These are phyloP conservation scores for Tragelaphus eurycerus DNA, from an alignment of 2,797 vertebrate species.

Conservation along the genomic window DNA sequence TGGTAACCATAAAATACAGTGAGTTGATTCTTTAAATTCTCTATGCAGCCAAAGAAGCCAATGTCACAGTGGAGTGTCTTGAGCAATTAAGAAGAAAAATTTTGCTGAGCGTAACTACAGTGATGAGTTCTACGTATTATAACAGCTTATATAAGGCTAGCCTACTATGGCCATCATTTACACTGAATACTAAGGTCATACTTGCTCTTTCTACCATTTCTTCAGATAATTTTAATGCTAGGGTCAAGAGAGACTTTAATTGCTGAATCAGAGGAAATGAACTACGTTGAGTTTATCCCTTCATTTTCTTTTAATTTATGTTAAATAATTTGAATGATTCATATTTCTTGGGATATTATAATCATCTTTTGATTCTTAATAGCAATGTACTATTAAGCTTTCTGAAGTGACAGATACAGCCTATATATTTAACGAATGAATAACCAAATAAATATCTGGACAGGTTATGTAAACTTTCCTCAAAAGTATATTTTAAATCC, in stretches of 20 bases:
- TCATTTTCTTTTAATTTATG: not conserved
- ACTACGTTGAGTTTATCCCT: not conserved
- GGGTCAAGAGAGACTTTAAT: not conserved
- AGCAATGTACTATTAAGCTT: not conserved
- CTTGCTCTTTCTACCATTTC: not conserved
- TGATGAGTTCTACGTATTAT: not conserved
- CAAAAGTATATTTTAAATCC: not conserved
- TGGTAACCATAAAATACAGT: conserved; percentile 1
- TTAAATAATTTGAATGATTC: not conserved
- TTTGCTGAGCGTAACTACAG: not conserved
- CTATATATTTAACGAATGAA: conserved; percentile 16
- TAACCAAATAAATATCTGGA: not conserved
- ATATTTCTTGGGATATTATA: not conserved
- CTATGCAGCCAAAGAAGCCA: not conserved
- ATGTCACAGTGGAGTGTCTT: not conserved
- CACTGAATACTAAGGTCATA: not conserved
- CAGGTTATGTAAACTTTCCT: not conserved
- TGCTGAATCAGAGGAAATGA: not conserved
- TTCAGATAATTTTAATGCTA: not conserved
- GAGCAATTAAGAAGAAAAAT: conserved; percentile 29
- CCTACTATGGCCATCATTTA: not conserved
- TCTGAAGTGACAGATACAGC: not conserved
- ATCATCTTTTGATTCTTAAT: not conserved
- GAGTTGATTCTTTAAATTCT: conserved; percentile 42
- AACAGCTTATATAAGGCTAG: not conserved